Conservation (phyloP, 2,797 vertebrate genomes). For the Danio kyathit region DNA sequence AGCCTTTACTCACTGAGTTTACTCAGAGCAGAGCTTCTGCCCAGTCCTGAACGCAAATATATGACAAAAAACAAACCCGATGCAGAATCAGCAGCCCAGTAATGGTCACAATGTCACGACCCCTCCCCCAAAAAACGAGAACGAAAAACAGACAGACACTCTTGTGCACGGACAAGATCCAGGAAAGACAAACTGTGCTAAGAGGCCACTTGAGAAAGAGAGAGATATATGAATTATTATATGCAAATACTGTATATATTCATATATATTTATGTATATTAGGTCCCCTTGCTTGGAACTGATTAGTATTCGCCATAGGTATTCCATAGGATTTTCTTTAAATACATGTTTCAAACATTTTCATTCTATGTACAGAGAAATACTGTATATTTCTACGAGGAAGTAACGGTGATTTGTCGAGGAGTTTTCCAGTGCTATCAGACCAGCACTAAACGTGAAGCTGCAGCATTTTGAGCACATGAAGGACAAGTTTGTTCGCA, state of each 20-base stretch:
- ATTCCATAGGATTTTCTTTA: constrained; percentile 69
- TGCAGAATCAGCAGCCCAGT: constrained; percentile 34
- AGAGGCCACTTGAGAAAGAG: constrained; percentile 71
- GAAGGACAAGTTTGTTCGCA: constrained; percentile 32
- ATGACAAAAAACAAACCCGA: constrained; percentile 16
- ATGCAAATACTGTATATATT: constrained; percentile 69
- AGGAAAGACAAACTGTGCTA: constrained; percentile 57
- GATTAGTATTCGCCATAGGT: constrained; percentile 70
- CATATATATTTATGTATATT: constrained; percentile 39
- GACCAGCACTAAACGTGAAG: constrained; percentile 49
- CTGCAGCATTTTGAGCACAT: constrained; percentile 32
- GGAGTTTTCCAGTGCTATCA: constrained; percentile 40
- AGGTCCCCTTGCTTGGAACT: constrained; percentile 60
- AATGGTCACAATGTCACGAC: constrained; percentile 44
- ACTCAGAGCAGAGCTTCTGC: constrained; percentile 24
- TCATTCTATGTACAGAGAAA: constrained; percentile 60
- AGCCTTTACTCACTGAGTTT: constrained; percentile 18
- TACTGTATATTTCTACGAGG: constrained; percentile 51
- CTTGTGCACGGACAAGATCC: constrained; percentile 55
- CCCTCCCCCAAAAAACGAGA: constrained; percentile 26
- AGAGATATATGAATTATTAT: constrained; percentile 62
- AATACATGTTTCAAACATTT: constrained; percentile 70
- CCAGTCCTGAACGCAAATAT: constrained; percentile 20
- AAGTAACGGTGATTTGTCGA: constrained; percentile 65
- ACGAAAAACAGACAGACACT: constrained; percentile 61